phyloP scores from a whole-genome alignment of 2,797 vertebrate genomes.

The Lutjanus campechanus region DNA sequence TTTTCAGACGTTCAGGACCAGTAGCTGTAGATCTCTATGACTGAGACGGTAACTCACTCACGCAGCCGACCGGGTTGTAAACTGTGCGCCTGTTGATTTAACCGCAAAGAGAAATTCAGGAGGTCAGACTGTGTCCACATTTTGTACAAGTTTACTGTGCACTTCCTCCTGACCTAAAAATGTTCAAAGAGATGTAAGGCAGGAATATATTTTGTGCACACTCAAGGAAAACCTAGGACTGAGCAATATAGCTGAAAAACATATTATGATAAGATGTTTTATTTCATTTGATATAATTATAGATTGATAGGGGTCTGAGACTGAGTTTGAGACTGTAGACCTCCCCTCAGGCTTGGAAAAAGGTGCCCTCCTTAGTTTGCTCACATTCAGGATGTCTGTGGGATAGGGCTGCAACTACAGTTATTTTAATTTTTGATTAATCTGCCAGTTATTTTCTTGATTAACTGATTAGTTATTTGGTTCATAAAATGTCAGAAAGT shows the following conservation, averaged over 20 bases:
- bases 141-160: constrained; percentile 56
- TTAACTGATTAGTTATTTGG: too few species aligned
- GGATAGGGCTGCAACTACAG: too few species aligned
- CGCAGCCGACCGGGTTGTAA: constrained; percentile 50
- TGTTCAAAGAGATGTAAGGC: constrained; percentile 28
- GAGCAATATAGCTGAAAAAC: background rate
- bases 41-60: constrained; percentile 59
- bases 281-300: too few species aligned
- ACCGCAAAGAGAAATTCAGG: constrained; percentile 55
- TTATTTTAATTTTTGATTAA: too few species aligned
- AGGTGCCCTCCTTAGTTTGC: too few species aligned
- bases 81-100: constrained; percentile 73
- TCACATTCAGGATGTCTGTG: too few species aligned
- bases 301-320: too few species aligned
- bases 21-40: constrained; percentile 44
- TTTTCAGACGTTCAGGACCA: constrained; percentile 72
- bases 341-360: too few species aligned
- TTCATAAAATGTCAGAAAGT: too few species aligned
- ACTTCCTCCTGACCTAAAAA: constrained; percentile 30
- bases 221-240: constrained; percentile 1
- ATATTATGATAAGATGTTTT: too few species aligned
- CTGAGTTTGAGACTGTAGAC: too few species aligned
- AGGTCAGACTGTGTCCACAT: constrained; percentile 59
- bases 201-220: constrained; percentile 17
- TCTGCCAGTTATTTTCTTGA: too few species aligned